phyloP scores from a whole-genome alignment of 2,888 invertebrate species.

The Deroplatys truncata region DNA sequence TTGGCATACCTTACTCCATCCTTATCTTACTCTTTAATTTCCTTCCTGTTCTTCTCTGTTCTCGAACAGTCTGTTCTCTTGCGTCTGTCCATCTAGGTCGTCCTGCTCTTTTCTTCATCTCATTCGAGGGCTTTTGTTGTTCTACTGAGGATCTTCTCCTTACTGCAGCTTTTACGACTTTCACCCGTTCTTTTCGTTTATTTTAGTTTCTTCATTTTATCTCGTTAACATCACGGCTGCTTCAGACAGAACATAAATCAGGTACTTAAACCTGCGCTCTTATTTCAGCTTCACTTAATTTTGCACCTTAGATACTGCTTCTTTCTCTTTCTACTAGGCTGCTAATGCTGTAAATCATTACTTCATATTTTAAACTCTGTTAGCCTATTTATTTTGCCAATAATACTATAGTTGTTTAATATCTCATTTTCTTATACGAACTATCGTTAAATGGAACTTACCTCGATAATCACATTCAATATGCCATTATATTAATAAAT shows the following conservation, averaged over 20 bases:
- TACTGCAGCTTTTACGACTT: background rate
- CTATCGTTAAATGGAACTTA: too few species aligned
- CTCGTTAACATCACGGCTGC: background rate
- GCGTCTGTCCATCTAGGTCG: too few species aligned
- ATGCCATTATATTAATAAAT: too few species aligned
- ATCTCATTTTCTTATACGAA: too few species aligned
- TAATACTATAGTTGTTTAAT: too few species aligned
- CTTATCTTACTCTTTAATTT: background rate
- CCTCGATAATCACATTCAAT: too few species aligned
- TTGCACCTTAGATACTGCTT: background rate
- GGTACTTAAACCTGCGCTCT: background rate
- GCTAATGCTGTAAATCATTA: too few species aligned
- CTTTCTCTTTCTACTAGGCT: background rate
- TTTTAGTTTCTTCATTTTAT: background rate
- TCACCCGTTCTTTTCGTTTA: too few species aligned
- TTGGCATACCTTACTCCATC: background rate
- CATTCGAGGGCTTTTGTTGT: background rate
- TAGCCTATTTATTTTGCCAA: too few species aligned
- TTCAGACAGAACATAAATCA: background rate
- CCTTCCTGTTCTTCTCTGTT: background rate
- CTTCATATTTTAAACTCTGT: too few species aligned
- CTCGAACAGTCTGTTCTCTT: too few species aligned
- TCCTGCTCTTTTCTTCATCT: background rate
- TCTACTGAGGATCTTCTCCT: background rate
- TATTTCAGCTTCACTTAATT: background rate